These are phyloP conservation scores for Psix sp. DNA, from an alignment of 1,140 invertebrate species.

Conservation along the genomic window DNA sequence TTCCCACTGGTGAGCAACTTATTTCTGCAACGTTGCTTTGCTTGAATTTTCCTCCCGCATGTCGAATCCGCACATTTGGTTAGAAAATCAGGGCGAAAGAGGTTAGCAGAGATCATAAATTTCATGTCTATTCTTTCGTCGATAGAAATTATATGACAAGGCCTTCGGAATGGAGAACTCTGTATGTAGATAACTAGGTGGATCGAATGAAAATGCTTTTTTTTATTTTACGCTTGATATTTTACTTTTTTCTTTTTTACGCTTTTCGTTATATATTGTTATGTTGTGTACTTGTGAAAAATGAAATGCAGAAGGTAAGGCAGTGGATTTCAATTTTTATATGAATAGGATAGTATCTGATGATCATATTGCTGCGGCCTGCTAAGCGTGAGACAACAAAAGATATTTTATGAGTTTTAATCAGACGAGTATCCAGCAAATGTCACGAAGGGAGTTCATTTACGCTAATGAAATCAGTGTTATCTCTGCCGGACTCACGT, in stretches of 20 bases:
- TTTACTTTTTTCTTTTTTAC: too few species aligned
- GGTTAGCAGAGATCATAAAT: too few species aligned
- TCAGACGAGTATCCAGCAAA: constrained; percentile 62
- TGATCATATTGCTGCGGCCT: constrained; percentile 17
- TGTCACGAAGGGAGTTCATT: constrained; percentile 65
- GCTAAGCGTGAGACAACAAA: constrained; percentile 41
- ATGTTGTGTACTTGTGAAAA: not conserved
- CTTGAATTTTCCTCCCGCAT: not conserved
- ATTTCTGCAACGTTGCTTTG: constrained; percentile 47
- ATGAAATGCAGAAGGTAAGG: constrained; percentile 7
- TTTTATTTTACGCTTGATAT: too few species aligned
- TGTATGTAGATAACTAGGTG: too few species aligned
- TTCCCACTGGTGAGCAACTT: constrained; percentile 7
- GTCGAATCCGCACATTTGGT: not conserved
- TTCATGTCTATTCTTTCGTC: too few species aligned
- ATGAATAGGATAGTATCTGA: constrained; percentile 32
- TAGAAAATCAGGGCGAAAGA: too few species aligned
- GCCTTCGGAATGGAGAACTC: too few species aligned
- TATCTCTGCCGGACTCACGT: constrained; percentile 62
- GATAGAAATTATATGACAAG: too few species aligned
- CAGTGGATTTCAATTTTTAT: constrained; percentile 50
- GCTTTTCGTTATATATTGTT: too few species aligned
- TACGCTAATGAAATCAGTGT: constrained; percentile 71
- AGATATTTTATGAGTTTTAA: constrained; percentile 66
- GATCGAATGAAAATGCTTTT: too few species aligned